A percentile compares a stretch with the other conserved stretches of the same genome.
These are phyloP conservation scores for Daphoenositta chrysoptera DNA, from an alignment of 2,113 vertebrate species.

Conservation along the genomic window DNA sequence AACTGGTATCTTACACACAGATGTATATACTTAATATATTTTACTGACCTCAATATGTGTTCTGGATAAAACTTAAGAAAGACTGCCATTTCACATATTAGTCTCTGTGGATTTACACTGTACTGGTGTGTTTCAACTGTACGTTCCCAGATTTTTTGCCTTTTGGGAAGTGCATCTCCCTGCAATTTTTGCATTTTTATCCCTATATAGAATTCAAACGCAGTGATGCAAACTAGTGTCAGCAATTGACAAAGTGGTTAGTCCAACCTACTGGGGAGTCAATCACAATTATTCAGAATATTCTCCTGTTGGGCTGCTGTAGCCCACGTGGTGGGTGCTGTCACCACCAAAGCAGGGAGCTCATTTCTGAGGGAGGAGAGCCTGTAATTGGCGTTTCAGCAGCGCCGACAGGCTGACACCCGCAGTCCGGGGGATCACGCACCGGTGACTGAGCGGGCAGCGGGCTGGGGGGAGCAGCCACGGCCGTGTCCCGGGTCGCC, in stretches of 20 bases:
- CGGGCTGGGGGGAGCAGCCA: neutral
- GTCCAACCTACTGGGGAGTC: neutral
- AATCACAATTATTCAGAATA: neutral
- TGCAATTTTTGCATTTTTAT: neutral
- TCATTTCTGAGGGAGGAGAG: neutral
- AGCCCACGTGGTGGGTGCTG: neutral
- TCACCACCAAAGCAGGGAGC: neutral
- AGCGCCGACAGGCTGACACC: fast-evolving
- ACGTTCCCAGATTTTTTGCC: neutral
- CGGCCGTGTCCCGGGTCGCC: too few species aligned
- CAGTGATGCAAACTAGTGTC: neutral
- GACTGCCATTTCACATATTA: neutral
- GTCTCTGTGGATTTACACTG: neutral
- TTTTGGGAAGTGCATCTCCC: neutral
- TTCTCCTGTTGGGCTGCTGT: neutral
- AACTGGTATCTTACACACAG: neutral
- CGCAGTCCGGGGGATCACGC: neutral
- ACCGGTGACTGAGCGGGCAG: fast-evolving
- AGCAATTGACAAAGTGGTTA: neutral
- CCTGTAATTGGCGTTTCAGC: neutral
- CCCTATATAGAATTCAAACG: neutral
- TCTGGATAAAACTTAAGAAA: neutral
- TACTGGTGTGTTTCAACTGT: neutral
- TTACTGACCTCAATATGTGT: neutral
- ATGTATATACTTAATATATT: neutral